Evolutionary conservation across 2,888 invertebrate species (phyloP).

Genomic region (Maniola hyperantus): DNA sequence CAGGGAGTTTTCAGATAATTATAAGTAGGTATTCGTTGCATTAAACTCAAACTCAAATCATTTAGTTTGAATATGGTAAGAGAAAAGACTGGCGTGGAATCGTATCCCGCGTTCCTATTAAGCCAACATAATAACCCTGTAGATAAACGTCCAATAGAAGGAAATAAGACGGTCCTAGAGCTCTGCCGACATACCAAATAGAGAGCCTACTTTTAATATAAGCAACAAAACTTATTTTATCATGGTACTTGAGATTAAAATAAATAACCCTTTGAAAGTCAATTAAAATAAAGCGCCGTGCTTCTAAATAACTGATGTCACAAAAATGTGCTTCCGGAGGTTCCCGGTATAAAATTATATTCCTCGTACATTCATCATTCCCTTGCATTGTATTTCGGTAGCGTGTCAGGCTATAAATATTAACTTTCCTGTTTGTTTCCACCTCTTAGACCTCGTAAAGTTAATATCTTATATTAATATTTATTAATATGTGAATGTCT

Average conservation of each 20-base stretch:
- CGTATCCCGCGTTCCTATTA: too few relatives aligned
- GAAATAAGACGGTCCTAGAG: too few relatives aligned
- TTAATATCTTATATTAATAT: constrained; percentile 78
- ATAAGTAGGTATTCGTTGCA: too few relatives aligned
- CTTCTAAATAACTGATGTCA: constrained; percentile 34
- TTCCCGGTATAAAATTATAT: constrained; percentile 39
- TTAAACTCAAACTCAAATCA: too few relatives aligned
- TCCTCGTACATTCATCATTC: constrained; percentile 50
- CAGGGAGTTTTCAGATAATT: too few relatives aligned
- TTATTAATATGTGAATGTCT: constrained; percentile 74
- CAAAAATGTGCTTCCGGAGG: constrained; percentile 35
- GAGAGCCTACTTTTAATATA: not conserved
- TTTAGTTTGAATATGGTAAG: too few relatives aligned
- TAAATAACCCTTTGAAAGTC: constrained; percentile 16
- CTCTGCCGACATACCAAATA: too few relatives aligned
- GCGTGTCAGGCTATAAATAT: constrained; percentile 72
- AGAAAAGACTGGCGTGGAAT: too few relatives aligned
- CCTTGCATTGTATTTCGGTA: constrained; percentile 58
- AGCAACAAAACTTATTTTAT: not conserved
- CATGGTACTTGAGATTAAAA: not conserved
- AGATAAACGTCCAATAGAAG: too few relatives aligned
- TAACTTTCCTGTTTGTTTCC: constrained; percentile 71
- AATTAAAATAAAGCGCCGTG: constrained; percentile 26
- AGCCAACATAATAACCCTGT: too few relatives aligned
- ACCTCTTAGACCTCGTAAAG: constrained; percentile 77